Evolutionary conservation across 2,113 vertebrate species (phyloP), one percentile per base, ranked within the genome.

Genomic region (Equus przewalskii): DNA sequence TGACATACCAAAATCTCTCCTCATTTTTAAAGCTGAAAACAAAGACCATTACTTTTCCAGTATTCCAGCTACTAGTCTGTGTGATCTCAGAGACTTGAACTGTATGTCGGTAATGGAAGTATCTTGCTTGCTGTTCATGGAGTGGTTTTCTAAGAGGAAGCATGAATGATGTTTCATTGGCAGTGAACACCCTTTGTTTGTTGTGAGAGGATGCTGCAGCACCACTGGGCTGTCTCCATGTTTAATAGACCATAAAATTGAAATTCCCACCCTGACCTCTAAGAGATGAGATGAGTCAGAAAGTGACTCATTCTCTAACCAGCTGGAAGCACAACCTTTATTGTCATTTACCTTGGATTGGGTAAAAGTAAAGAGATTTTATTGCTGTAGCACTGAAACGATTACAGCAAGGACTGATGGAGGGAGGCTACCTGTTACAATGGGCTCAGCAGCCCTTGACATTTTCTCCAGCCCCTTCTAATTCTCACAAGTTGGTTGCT

Each of bases 211-310:
- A 85, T 78, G 41, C 76, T 60, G 18, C 67, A 98, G 67, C 1
- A n/a, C 84, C 83, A 88, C 49, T 95, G 88, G 85, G 81, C 44
- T 96, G 91, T 87, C 85, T 97, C 85, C n/a, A 67, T 96, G 79
- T 94, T 98, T 94, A 98, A 84, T 96, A 97, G 96, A 97, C 96
- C 95, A 94, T 98, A 83, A 98, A 96, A 97, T 97, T 97, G 79
- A 96, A 97, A 97, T 95, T 98, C 36, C 78, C 89, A 93, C 79
- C 41, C 91, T 97, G 96, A 97, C 93, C 92, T 98, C 82, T 82
- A 94, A 89, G 69, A 96, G 94, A 94, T 86, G 88, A 91, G 89
- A 97, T 98, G 96, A 98, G 83, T 98, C 98, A 98, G 86, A 97
- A 97, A 83, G 75, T 98, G 96, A 98, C 56, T 98, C 97, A 97